These are phyloP conservation scores for Hesperia comma DNA, from an alignment of 2,888 invertebrate species.

Conservation along the genomic window DNA sequence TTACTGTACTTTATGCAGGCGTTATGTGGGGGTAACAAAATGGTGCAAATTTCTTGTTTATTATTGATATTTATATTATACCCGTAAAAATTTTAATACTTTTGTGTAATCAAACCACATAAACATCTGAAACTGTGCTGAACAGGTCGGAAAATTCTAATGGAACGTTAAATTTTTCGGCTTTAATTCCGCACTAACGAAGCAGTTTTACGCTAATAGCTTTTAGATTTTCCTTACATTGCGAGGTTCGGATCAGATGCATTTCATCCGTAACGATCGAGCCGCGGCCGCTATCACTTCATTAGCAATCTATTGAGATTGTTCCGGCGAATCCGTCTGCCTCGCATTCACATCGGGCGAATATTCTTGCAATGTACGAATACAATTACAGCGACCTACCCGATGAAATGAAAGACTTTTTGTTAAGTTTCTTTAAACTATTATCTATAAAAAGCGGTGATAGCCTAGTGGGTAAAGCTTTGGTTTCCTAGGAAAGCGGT, in stretches of 20 bases:
- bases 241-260: conserved; percentile 20
- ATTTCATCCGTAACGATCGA: conserved; percentile 22
- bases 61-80: no score
- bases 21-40: no score
- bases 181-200: conserved; percentile 3
- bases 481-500: no score
- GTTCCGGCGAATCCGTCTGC: conserved; percentile 14
- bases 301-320: conserved; percentile 28
- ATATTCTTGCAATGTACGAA: neutral
- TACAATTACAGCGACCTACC: neutral
- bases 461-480: no score
- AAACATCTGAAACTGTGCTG: no score
- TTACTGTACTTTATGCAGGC: no score
- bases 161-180: neutral
- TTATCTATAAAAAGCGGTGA: no score
- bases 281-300: conserved; percentile 17
- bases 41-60: no score
- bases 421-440: no score
- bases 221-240: conserved; percentile 13
- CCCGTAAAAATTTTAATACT: no score
- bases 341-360: neutral
- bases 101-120: no score
- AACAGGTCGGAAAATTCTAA: neutral
- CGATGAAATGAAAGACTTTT: neutral
- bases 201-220: neutral